phyloP scores from a whole-genome alignment of 2,888 invertebrate species.

The Tipula helvola region DNA sequence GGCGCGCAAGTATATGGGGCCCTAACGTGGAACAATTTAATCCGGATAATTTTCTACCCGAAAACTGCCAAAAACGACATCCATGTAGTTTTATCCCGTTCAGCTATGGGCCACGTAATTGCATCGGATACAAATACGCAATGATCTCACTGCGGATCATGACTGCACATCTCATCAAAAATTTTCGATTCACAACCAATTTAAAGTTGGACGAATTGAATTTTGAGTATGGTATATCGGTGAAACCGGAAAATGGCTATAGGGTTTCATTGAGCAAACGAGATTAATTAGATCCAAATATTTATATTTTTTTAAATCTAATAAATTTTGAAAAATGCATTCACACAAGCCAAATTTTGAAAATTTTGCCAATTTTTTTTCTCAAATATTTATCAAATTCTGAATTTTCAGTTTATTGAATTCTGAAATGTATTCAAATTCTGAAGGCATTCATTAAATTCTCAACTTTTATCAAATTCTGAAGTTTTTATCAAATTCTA shows the following conservation, averaged over 20 bases:
- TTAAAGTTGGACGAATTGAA: background rate
- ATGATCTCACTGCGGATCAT: background rate
- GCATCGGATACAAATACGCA: background rate
- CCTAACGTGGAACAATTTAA: background rate
- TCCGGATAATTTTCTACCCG: constrained; percentile 5
- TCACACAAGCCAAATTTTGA: too few relatives aligned
- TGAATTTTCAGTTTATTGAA: too few relatives aligned
- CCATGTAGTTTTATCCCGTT: background rate
- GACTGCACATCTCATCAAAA: background rate
- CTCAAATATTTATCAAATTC: too few relatives aligned
- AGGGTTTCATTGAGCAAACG: background rate
- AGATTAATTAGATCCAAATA: background rate
- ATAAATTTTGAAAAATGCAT: too few relatives aligned
- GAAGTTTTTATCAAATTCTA: too few relatives aligned
- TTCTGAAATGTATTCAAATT: too few relatives aligned
- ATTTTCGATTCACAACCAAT: background rate
- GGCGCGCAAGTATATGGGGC: background rate
- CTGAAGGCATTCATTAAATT: too few relatives aligned
- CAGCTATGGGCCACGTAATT: background rate
- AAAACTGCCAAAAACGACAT: background rate
- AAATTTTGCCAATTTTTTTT: too few relatives aligned
- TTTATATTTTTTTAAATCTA: too few relatives aligned
- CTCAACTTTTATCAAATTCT: too few relatives aligned
- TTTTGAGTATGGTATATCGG: background rate
- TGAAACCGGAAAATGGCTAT: background rate